Conservation (phyloP, 2,797 vertebrate species). For the Pseudochaenichthys georgianus region DNA sequence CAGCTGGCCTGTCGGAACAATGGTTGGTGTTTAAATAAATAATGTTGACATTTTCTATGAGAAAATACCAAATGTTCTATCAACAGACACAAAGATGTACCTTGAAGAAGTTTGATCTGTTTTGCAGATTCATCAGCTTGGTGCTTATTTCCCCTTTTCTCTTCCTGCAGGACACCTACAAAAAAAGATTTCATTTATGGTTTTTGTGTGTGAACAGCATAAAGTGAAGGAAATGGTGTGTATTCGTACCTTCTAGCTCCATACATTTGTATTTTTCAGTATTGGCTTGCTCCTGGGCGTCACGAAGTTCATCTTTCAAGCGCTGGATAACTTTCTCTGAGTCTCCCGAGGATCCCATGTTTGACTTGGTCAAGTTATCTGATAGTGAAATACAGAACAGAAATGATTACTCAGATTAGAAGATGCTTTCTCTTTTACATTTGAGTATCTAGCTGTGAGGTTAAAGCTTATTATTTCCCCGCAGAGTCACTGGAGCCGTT, state of each 20-base stretch:
- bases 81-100: constrained; percentile 74
- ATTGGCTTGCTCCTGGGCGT: constrained; percentile 92
- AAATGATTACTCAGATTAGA: constrained; percentile 10
- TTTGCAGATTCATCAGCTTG: constrained; percentile 93
- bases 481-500: constrained; percentile 7
- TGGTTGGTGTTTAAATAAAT: constrained; percentile 19
- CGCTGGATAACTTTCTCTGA: constrained; percentile 92
- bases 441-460: background rate
- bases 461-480: background rate
- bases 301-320: constrained; percentile 91
- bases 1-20: constrained; percentile 88
- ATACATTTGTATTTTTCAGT: constrained; percentile 92
- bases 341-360: constrained; percentile 89
- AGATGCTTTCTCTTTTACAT: background rate
- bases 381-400: constrained; percentile 33
- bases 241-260: constrained; percentile 93
- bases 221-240: background rate
- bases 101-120: constrained; percentile 93
- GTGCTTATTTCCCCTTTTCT: constrained; percentile 89
- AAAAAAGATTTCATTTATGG: constrained; percentile 20
- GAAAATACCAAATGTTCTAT: background rate
- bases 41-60: background rate
- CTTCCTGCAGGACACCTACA: constrained; percentile 91
- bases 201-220: background rate
- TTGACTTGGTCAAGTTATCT: constrained; percentile 92